Conservation (phyloP, 2,797 vertebrate genomes). For the Sciurus vulgaris region DNA sequence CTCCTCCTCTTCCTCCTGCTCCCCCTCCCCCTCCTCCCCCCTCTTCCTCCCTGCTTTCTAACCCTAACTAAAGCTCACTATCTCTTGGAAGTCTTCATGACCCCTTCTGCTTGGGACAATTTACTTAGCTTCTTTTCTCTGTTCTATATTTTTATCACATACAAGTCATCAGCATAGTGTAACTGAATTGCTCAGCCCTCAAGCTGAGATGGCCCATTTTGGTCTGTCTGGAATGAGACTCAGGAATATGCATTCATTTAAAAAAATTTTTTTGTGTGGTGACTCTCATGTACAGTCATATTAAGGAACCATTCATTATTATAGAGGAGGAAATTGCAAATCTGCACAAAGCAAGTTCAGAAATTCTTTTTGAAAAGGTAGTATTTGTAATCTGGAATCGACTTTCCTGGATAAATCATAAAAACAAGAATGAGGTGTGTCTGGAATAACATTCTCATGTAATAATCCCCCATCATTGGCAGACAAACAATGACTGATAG, state of each 20-base stretch:
- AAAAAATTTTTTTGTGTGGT: not conserved
- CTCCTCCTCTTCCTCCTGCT: not conserved
- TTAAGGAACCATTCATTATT: not conserved
- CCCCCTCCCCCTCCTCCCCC: not conserved
- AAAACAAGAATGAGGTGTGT: not conserved
- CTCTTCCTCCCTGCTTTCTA: not conserved
- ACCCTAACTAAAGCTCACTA: not conserved
- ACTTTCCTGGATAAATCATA: not conserved
- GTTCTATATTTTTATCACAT: not conserved
- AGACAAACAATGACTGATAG: not conserved
- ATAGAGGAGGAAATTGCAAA: not conserved
- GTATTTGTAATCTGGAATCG: not conserved
- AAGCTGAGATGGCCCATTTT: not conserved
- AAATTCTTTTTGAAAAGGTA: not conserved
- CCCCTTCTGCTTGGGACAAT: not conserved
- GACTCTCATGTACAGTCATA: not conserved
- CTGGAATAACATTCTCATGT: not conserved
- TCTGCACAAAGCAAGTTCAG: not conserved
- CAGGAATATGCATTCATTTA: not conserved
- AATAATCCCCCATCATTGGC: not conserved
- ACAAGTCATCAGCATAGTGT: not conserved
- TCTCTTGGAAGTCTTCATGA: not conserved
- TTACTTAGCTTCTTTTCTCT: not conserved
- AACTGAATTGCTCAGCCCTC: not conserved
- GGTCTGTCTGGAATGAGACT: not conserved